Evolutionary conservation across 2,888 invertebrate species (phyloP).

Genomic region (Anaspis maculata): DNA sequence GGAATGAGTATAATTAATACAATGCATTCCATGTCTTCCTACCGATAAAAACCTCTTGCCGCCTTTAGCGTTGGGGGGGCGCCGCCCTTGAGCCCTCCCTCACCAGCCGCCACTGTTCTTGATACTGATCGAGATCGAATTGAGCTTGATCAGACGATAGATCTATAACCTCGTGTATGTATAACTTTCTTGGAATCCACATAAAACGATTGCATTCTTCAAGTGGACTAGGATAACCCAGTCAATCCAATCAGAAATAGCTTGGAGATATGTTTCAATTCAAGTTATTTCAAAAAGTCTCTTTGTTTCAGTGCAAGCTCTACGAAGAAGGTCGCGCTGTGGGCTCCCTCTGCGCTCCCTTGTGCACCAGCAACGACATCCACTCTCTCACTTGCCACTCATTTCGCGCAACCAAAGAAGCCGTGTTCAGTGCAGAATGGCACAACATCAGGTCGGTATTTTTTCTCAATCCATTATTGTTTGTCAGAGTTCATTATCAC

Average conservation of each 20-base stretch:
- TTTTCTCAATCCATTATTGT: too few relatives aligned
- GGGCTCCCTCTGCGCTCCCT: slow-evolving; percentile 55
- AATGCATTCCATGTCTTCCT: too few relatives aligned
- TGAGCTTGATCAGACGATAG: too few relatives aligned
- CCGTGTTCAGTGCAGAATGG: slow-evolving; percentile 53
- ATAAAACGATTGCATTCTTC: slow-evolving; percentile 1
- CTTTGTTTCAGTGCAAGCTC: slow-evolving; percentile 45
- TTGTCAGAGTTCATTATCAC: too few relatives aligned
- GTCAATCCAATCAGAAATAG: slow-evolving; percentile 1
- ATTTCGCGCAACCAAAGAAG: slow-evolving; percentile 53
- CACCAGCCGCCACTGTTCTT: too few relatives aligned
- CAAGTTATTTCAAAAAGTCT: neutral
- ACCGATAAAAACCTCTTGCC: too few relatives aligned
- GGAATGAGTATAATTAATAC: too few relatives aligned
- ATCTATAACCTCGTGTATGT: too few relatives aligned
- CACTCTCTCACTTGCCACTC: slow-evolving; percentile 53
- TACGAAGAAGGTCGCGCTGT: slow-evolving; percentile 48
- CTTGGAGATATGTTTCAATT: neutral
- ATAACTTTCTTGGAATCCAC: neutral
- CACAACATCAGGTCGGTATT: slow-evolving; percentile 47
- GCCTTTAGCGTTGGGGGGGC: too few relatives aligned
- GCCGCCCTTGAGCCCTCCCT: too few relatives aligned
- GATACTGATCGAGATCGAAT: too few relatives aligned
- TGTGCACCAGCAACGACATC: slow-evolving; percentile 50
- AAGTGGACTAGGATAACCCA: neutral